Percentiles rank a stretch among this genome's conserved stretches.
Evolutionary conservation across 2,888 invertebrate genomes (phyloP).

Genomic region (Zaprionus bogoriensis): DNA sequence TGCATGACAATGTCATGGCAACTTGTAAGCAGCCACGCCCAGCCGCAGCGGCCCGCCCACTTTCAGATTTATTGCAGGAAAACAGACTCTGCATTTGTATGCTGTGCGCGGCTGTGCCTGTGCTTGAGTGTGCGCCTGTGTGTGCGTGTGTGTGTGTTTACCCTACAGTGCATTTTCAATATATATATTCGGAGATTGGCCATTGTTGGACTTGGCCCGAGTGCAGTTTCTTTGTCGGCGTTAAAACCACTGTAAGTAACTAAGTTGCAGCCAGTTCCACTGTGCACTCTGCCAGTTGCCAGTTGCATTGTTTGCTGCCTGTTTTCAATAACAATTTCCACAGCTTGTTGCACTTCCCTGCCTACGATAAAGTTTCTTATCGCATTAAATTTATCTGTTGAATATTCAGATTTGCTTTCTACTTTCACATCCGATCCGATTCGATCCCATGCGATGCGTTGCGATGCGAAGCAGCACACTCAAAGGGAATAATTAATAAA

Average conservation of each 20-base stretch:
- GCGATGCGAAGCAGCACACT: not conserved
- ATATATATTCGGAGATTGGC: constrained; percentile 61
- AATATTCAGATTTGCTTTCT: constrained; percentile 48
- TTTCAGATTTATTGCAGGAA: constrained; percentile 65
- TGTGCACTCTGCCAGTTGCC: constrained; percentile 27
- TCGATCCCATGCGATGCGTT: too few relatives aligned
- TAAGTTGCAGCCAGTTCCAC: constrained; percentile 57
- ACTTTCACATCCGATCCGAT: constrained; percentile 34
- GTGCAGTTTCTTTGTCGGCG: constrained; percentile 45
- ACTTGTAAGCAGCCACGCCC: constrained; percentile 65
- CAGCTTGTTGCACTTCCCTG: constrained; percentile 45
- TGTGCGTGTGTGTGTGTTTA: constrained; percentile 21
- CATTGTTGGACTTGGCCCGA: constrained; percentile 59
- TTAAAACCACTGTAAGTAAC: constrained; percentile 71
- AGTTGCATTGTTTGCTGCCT: constrained; percentile 29
- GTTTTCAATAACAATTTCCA: constrained; percentile 59
- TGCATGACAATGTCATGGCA: constrained; percentile 76
- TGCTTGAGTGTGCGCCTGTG: constrained; percentile 14
- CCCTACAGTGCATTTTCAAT: constrained; percentile 7
- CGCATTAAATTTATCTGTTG: constrained; percentile 47
- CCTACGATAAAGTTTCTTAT: constrained; percentile 40
- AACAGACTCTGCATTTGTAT: constrained; percentile 27
- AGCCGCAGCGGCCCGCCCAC: constrained; percentile 11
- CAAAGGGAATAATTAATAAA: constrained; percentile 46
- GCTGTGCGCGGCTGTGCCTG: not conserved